These are phyloP conservation scores for Polypterus bichir DNA, from an alignment of 2,113 vertebrate species.

Conservation along the genomic window DNA sequence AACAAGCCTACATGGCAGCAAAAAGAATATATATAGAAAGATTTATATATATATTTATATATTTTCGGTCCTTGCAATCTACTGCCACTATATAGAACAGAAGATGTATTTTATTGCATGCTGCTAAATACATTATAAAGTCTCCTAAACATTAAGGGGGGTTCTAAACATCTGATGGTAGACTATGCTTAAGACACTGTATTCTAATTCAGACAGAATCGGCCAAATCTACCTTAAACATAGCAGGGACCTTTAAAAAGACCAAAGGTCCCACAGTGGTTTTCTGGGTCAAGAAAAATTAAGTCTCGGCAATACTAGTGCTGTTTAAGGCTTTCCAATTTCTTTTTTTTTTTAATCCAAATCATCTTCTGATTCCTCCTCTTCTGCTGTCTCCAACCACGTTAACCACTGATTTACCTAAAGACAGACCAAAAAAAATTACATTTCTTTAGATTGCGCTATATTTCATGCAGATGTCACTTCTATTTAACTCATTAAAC, in stretches of 20 bases:
- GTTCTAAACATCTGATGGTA: conserved; percentile 68
- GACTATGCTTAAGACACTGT: conserved; percentile 69
- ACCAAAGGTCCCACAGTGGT: conserved; percentile 77
- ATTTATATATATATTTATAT: no score
- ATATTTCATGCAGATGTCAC: no score
- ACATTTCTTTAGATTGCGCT: no score
- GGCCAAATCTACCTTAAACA: conserved; percentile 66
- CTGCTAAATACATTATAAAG: conserved; percentile 63
- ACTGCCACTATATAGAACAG: conserved; percentile 60
- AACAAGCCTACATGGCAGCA: conserved; percentile 62
- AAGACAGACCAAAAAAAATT: background rate
- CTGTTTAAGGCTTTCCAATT: conserved; percentile 69
- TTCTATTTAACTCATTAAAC: no score
- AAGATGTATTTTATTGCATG: conserved; percentile 64
- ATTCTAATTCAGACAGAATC: background rate
- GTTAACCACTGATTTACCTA: conserved; percentile 98
- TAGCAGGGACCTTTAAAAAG: conserved; percentile 67
- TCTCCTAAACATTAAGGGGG: conserved; percentile 64
- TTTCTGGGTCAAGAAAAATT: conserved; percentile 56
- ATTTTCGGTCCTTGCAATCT: conserved; percentile 49
- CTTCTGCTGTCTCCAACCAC: conserved; percentile 97
- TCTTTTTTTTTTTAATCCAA: conserved; percentile 85
- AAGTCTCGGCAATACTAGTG: conserved; percentile 71
- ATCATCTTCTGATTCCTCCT: conserved; percentile 94
- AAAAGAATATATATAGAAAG: conserved; percentile 19